Evolutionary conservation across 2,113 vertebrate species (phyloP).

Genomic region (Corvus hawaiiensis): DNA sequence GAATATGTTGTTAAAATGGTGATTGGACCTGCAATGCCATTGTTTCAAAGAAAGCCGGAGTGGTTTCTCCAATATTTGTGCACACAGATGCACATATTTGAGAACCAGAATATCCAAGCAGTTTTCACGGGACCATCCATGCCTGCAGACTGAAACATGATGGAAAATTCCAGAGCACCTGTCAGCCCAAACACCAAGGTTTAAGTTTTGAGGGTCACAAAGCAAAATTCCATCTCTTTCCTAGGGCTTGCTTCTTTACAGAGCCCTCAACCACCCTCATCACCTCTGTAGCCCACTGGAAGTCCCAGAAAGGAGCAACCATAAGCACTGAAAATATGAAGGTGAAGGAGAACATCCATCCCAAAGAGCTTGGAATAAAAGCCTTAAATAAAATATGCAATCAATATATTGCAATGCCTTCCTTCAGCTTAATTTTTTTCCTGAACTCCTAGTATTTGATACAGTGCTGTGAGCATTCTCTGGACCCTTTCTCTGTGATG

Average conservation of each 20-base stretch:
- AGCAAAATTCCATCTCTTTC: not conserved
- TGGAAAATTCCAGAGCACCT: not conserved
- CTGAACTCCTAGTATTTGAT: not conserved
- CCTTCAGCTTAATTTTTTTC: not conserved
- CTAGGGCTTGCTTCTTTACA: not conserved
- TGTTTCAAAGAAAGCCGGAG: not conserved
- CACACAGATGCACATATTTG: not conserved
- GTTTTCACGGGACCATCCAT: not conserved
- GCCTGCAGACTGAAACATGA: not conserved
- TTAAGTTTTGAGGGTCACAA: not conserved
- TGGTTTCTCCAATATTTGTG: not conserved
- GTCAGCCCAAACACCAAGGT: not conserved
- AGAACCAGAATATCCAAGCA: not conserved
- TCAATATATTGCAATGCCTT: not conserved
- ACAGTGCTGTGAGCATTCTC: not conserved
- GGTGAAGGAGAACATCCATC: not conserved
- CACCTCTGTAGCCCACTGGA: not conserved
- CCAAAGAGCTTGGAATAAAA: not conserved
- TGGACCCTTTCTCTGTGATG: not conserved
- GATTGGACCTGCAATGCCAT: not conserved
- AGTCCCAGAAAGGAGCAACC: not conserved
- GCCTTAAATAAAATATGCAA: not conserved
- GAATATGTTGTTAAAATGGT: not conserved
- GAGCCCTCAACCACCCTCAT: not conserved
- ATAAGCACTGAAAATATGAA: not conserved